Conservation (phyloP, 2,113 vertebrate species). For the Hymenochirus boettgeri region DNA sequence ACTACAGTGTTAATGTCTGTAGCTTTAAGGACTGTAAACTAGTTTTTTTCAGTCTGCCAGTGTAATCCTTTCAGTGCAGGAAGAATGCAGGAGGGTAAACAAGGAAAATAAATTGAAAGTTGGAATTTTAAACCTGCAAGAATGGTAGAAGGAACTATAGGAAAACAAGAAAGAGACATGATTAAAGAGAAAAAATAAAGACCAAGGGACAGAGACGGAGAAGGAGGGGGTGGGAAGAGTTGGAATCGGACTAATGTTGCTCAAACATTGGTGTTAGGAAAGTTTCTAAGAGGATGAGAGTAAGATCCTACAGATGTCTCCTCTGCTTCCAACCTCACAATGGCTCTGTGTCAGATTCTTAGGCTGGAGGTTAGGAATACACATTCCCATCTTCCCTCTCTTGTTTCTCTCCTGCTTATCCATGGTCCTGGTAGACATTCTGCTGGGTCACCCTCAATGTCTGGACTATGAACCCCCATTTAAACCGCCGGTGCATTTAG, state of each 20-base stretch:
- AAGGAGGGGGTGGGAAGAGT: background rate
- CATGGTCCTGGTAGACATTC: constrained; percentile 14
- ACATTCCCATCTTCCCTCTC: constrained; percentile 11
- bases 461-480: constrained; percentile 77
- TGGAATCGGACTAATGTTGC: constrained; percentile 23
- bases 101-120: too few species aligned
- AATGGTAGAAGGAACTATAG: too few species aligned
- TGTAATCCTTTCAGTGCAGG: too few species aligned
- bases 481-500: constrained; percentile 62
- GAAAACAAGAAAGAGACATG: too few species aligned
- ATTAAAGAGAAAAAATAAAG: too few species aligned
- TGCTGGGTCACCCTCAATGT: constrained; percentile 74
- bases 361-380: background rate
- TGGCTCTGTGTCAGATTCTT: constrained; percentile 8
- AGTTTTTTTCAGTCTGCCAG: too few species aligned
- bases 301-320: background rate
- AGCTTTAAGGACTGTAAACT: too few species aligned
- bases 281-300: constrained; percentile 52
- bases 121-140: too few species aligned
- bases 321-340: constrained; percentile 25
- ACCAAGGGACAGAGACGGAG: background rate
- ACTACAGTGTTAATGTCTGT: too few species aligned
- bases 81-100: too few species aligned
- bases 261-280: constrained; percentile 28
- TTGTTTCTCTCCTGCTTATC: constrained; percentile 22